Evolutionary conservation across 2,113 vertebrate genomes (phyloP), one percentile per base, ranked within the genome.

Genomic region (Pyxicephalus adspersus): DNA sequence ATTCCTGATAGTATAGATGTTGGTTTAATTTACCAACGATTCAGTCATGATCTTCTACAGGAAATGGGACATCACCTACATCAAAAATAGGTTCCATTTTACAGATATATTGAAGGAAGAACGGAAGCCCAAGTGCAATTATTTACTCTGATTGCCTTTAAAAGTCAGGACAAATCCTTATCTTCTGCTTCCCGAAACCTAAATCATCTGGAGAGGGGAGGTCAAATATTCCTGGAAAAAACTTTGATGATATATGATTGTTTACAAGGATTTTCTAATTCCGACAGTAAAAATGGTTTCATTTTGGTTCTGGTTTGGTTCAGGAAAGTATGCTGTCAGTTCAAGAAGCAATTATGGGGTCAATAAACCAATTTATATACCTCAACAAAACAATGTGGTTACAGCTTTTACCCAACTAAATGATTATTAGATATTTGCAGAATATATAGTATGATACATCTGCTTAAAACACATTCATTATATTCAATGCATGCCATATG

Each of bases 81-180:
- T 92, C 92, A 88, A 89, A 92, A 93, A 93, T 93, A 93, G 92
- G 92, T 93, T 92, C 91, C 91, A 89, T 90, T 90, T 91, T 83
- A 83, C 90, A 93, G 93, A 94, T 93, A 89, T 91, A 93, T 93
- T 91, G 92, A 72, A 83, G 84, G 89, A 88, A 91, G 89, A 90
- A 90, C 88, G 91, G 91, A 90, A 64, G 80, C 90, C 85, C 86
- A 87, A 88, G 86, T 73, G 86, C 89, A 90, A 92, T 94, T 86
- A 85, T 90, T 94, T 93, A 92, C 90, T 89, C 87, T 90, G 91
- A 93, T 93, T 91, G 93, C 91, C 93, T 94, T 94, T 93, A 94
- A 94, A 94, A 75, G 92, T 93, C 92, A 92, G 89, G 90, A 91
- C 91, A 94, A 93, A 94, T 93, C 91, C 90, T 92, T 89, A 84